These are phyloP conservation scores for Lepilemur ruficaudatus DNA, from an alignment of 2,797 vertebrate species.

Conservation along the genomic window DNA sequence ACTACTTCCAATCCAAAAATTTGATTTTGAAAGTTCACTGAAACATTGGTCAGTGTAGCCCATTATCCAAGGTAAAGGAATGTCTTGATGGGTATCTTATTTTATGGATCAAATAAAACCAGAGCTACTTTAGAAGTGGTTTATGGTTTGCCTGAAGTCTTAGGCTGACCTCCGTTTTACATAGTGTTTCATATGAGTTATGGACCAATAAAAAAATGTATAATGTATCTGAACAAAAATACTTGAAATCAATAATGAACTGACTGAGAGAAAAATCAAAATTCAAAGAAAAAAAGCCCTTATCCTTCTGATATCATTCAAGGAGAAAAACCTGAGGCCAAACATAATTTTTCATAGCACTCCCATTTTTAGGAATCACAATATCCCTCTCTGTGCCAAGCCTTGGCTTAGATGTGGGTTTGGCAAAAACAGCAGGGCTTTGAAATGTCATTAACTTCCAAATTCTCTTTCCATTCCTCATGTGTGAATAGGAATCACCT, in stretches of 20 bases:
- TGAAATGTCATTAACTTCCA: conserved; percentile 21
- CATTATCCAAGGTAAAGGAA: background rate
- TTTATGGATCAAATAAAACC: conserved; percentile 28
- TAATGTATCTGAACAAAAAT: conserved; percentile 45
- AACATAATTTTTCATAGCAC: background rate
- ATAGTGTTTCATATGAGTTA: conserved; percentile 30
- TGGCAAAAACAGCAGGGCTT: background rate
- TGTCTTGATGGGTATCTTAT: conserved; percentile 48
- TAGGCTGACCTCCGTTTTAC: background rate
- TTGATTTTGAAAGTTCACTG: background rate
- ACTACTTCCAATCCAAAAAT: background rate
- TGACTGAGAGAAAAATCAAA: background rate
- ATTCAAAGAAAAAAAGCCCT: background rate
- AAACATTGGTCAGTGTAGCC: background rate
- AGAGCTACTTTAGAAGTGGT: conserved; percentile 53
- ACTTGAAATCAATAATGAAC: conserved; percentile 36
- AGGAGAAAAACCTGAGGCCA: conserved; percentile 1
- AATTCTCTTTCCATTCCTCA: background rate
- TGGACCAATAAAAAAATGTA: background rate
- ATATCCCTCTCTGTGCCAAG: background rate
- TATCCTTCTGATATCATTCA: background rate
- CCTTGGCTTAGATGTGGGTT: background rate
- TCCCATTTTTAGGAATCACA: background rate
- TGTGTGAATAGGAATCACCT: background rate
- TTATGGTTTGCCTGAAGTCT: background rate